Evolutionary conservation across 2,797 vertebrate genomes (phyloP).

Genomic region (Furcifer pardalis): DNA sequence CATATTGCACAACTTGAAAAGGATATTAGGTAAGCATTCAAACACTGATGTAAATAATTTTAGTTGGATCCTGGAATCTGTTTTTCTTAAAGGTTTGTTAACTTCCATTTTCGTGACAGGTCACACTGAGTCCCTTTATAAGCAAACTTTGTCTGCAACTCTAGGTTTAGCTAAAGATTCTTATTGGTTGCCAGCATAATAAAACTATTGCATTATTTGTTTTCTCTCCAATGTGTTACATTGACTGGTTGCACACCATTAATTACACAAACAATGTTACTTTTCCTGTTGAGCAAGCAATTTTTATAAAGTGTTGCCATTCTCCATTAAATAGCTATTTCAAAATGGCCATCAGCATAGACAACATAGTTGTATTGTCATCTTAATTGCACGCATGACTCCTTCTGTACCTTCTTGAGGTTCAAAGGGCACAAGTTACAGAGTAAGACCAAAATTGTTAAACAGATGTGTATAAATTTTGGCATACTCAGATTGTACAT

Average conservation of each 20-base stretch:
- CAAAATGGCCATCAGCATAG: neutral
- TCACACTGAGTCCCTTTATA: neutral
- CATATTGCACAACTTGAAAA: conserved; percentile 83
- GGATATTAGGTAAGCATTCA: conserved; percentile 83
- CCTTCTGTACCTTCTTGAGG: neutral
- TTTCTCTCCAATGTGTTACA: neutral
- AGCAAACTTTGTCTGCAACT: neutral
- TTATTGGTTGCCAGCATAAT: neutral
- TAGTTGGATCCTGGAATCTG: neutral
- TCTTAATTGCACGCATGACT: neutral
- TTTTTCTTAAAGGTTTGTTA: neutral
- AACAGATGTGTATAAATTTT: no score
- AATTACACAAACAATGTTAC: neutral
- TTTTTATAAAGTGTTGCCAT: neutral
- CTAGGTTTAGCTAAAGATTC: neutral
- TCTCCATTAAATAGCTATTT: neutral
- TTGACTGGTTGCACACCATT: neutral
- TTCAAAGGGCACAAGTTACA: neutral
- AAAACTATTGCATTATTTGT: neutral
- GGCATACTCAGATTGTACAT: no score
- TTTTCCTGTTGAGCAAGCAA: neutral
- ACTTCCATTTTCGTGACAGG: neutral
- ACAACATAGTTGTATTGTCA: neutral
- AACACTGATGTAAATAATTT: conserved; percentile 16
- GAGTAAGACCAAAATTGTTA: no score